phyloP scores from a whole-genome alignment of 2,113 vertebrate species.

The Sinosuthora webbiana region DNA sequence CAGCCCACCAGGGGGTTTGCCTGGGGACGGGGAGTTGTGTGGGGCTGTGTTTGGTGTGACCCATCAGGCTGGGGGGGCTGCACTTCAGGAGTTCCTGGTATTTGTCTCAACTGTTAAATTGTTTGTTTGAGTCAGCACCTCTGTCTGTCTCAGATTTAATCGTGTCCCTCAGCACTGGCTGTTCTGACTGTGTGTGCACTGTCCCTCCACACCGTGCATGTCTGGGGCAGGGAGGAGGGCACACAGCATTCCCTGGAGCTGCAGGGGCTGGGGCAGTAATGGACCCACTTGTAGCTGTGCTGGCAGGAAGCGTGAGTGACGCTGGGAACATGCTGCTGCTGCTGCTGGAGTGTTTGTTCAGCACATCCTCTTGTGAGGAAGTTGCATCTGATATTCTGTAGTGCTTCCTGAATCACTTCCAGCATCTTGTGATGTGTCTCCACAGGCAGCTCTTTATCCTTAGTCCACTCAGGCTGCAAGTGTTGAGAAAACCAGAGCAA shows the following conservation, averaged over 20 bases:
- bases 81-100: background rate
- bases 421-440: background rate
- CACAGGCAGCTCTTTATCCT: constrained; percentile 21
- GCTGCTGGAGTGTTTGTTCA: background rate
- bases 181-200: background rate
- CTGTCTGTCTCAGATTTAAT: background rate
- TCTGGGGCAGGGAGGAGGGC: background rate
- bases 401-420: constrained; percentile 42
- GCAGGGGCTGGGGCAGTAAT: background rate
- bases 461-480: background rate
- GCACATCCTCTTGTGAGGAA: background rate
- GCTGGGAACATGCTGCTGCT: background rate
- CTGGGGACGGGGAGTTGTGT: background rate
- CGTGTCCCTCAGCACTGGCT: background rate
- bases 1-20: background rate
- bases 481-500: background rate
- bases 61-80: no score
- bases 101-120: background rate
- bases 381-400: background rate
- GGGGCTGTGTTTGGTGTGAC: background rate
- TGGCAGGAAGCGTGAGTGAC: background rate
- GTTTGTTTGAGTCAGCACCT: background rate
- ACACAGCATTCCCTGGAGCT: background rate
- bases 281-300: background rate
- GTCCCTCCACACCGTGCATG: background rate